phyloP scores from a whole-genome alignment of 2,797 vertebrate species.

The Acanthis flammea region DNA sequence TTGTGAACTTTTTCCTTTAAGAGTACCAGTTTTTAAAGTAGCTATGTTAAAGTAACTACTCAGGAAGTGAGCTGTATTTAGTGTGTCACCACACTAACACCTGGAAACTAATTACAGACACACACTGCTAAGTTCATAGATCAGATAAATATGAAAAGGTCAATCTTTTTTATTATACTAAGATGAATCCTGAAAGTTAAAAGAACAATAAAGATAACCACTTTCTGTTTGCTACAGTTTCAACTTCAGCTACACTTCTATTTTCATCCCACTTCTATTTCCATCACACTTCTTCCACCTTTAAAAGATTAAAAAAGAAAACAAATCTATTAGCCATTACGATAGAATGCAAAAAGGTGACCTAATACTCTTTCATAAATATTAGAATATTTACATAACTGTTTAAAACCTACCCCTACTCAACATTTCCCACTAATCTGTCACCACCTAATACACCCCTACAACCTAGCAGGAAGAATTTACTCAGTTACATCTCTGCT shows the following conservation, averaged over 20 bases:
- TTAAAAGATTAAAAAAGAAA: not conserved
- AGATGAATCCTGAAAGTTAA: not conserved
- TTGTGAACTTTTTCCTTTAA: not conserved
- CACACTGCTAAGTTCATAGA: not conserved
- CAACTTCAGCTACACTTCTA: not conserved
- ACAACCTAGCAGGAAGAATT: not conserved
- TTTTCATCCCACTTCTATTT: not conserved
- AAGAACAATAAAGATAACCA: not conserved
- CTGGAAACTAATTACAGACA: not conserved
- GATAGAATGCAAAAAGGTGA: accelerated
- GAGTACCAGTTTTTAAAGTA: not conserved
- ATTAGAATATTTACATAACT: not conserved
- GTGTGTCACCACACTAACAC: not conserved
- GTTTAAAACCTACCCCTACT: not conserved
- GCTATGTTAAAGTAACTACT: not conserved
- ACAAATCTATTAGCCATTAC: not conserved
- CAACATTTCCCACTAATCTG: not conserved
- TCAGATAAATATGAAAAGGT: not conserved
- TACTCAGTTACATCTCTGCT: not conserved
- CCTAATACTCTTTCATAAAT: not conserved
- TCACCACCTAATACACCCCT: not conserved
- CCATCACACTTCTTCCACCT: not conserved
- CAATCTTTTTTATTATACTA: not conserved
- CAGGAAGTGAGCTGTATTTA: not conserved
- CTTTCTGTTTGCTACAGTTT: not conserved